phyloP scores from a whole-genome alignment of 2,113 vertebrate genomes.

The Chloropsis cyanopogon region DNA sequence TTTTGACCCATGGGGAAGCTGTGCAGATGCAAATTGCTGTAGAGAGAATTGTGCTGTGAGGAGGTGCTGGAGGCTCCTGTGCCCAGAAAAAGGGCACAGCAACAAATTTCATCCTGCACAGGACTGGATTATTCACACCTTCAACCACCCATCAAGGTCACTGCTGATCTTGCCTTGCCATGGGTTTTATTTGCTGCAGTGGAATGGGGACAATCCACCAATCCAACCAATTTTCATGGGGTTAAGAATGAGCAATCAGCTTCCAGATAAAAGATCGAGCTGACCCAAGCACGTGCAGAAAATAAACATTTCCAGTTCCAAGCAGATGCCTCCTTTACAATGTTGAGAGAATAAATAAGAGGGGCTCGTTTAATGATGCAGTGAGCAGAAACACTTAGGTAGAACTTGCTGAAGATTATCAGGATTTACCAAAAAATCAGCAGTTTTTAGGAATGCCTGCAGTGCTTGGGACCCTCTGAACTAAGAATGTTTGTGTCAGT shows the following conservation, averaged over 20 bases:
- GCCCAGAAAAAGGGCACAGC: not conserved
- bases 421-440: not conserved
- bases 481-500: not conserved
- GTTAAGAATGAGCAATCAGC: not conserved
- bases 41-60: not conserved
- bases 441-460: not conserved
- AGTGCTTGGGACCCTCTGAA: not conserved
- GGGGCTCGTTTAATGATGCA: not conserved
- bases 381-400: not conserved
- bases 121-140: rapidly evolving
- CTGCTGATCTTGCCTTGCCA: no score
- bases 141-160: not conserved
- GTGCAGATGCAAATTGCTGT: not conserved
- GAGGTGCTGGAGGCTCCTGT: not conserved
- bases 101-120: not conserved
- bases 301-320: not conserved
- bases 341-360: not conserved
- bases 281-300: not conserved
- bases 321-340: not conserved
- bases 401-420: not conserved
- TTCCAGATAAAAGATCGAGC: not conserved
- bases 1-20: rapidly evolving
- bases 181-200: not conserved
- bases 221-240: not conserved
- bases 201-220: not conserved